phyloP scores from a whole-genome alignment of 2,113 vertebrate genomes.

The Rhabdornis inornatus region DNA sequence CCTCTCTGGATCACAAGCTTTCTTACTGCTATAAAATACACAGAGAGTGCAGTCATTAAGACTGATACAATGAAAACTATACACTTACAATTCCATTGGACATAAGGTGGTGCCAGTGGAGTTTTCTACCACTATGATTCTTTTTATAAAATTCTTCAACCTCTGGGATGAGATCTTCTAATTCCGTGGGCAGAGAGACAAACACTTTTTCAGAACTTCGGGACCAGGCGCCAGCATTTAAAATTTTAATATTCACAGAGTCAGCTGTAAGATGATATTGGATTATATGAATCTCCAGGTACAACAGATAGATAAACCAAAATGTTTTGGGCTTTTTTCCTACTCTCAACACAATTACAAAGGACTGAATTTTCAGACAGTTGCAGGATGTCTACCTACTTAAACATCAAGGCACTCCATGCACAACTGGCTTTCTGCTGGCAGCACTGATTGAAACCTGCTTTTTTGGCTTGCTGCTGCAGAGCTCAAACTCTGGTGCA shows the following conservation, averaged over 20 bases:
- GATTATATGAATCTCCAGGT: not conserved
- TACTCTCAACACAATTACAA: not conserved
- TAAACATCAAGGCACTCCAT: not conserved
- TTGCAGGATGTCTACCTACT: not conserved
- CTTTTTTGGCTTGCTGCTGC: not conserved
- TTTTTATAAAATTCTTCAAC: constrained; percentile 99
- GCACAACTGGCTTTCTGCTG: not conserved
- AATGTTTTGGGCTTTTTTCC: not conserved
- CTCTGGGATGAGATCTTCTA: constrained; percentile 97
- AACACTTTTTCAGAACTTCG: constrained; percentile 98
- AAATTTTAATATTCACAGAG: constrained; percentile 99
- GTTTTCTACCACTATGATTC: constrained; percentile 97
- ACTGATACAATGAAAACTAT: not conserved
- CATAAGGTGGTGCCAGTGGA: constrained; percentile 99
- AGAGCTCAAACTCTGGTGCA: not conserved
- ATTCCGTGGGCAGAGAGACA: constrained; percentile 93
- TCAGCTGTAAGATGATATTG: constrained; percentile 79
- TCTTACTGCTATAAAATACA: not conserved
- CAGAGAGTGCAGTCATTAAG: not conserved
- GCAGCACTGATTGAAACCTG: not conserved
- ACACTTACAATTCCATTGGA: constrained; percentile 97
- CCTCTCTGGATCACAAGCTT: not conserved
- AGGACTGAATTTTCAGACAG: not conserved
- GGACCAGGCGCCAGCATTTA: constrained; percentile 98
- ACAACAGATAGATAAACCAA: not conserved